Conservation (phyloP, 2,888 invertebrate genomes). For the Desoria tigrina region DNA sequence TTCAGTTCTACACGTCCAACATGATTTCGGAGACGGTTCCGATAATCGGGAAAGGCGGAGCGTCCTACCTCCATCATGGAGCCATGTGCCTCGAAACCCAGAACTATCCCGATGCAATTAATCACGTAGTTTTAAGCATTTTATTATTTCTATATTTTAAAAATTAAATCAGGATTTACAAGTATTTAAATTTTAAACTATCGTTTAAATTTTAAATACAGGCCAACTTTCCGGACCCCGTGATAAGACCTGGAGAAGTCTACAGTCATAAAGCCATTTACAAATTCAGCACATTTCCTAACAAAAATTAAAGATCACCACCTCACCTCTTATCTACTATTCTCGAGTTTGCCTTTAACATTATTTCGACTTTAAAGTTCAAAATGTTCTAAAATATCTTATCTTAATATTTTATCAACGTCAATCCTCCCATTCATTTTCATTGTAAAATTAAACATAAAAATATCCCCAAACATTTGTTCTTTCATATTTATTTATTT, state of each 20-base stretch:
- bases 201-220: slow-evolving; percentile 58
- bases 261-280: slow-evolving; percentile 73
- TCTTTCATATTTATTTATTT: too few species aligned
- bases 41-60: slow-evolving; percentile 70
- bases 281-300: slow-evolving; percentile 57
- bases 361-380: too few species aligned
- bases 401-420: too few species aligned
- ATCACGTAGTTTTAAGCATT: slow-evolving; percentile 71
- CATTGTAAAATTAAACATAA: too few species aligned
- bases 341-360: too few species aligned
- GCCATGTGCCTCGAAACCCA: slow-evolving; percentile 89
- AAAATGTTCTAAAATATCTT: too few species aligned
- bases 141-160: too few species aligned
- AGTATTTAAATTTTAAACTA: not conserved
- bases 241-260: slow-evolving; percentile 70
- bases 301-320: too few species aligned
- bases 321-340: too few species aligned
- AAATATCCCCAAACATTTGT: too few species aligned
- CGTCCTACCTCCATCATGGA: slow-evolving; percentile 71
- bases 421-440: too few species aligned
- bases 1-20: slow-evolving; percentile 87
- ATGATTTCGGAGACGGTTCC: slow-evolving; percentile 63
- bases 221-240: slow-evolving; percentile 72
- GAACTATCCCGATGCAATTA: slow-evolving; percentile 86
- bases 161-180: too few species aligned